These are phyloP conservation scores for Hipposideros armiger DNA, from an alignment of 2,113 vertebrate species.

Conservation along the genomic window DNA sequence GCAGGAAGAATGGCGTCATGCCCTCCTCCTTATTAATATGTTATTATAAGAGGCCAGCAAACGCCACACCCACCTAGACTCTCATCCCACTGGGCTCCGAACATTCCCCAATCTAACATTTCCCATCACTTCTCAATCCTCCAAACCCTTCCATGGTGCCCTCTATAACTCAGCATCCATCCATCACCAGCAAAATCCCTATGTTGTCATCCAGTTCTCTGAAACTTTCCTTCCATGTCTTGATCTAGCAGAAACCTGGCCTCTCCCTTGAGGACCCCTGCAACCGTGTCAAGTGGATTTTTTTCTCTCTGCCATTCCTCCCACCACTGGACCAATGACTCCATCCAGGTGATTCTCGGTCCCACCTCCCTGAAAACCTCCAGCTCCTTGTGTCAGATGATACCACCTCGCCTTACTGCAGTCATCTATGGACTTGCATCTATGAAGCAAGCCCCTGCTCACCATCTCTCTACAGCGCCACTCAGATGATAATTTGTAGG, in stretches of 20 bases:
- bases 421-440: not conserved
- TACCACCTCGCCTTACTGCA: not conserved
- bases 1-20: not conserved
- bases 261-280: not conserved
- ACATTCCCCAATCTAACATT: not conserved
- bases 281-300: not conserved
- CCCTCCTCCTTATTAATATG: not conserved
- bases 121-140: not conserved
- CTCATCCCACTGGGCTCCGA: not conserved
- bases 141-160: not conserved
- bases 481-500: no score
- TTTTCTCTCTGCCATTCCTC: not conserved
- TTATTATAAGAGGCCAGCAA: not conserved
- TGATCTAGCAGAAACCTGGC: not conserved
- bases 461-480: no score
- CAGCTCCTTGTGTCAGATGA: not conserved
- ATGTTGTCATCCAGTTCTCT: not conserved
- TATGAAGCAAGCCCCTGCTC: not conserved
- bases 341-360: not conserved
- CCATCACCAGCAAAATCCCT: not conserved
- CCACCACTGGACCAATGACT: not conserved
- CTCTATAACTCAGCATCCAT: not conserved
- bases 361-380: not conserved
- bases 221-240: not conserved
- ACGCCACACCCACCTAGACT: not conserved